Conservation (phyloP, 2,888 invertebrate genomes). For the Sepiola atlantica region DNA sequence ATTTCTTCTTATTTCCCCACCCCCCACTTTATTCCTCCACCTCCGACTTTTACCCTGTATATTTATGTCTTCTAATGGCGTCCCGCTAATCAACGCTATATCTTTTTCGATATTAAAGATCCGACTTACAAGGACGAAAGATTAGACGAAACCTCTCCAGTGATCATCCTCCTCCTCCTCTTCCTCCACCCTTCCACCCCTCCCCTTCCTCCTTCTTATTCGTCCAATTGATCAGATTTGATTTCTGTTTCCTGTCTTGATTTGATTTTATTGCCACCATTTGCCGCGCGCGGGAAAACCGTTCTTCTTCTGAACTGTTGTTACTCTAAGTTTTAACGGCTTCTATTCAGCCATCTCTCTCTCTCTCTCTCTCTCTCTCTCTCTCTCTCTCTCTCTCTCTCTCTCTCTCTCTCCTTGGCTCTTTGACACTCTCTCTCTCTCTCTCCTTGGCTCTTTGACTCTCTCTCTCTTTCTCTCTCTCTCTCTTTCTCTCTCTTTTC, state of each 20-base stretch:
- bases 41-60: neutral
- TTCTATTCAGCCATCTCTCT: neutral
- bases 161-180: neutral
- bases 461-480: too few relatives aligned
- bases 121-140: neutral
- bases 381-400: neutral
- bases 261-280: neutral
- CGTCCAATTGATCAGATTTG: neutral
- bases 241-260: neutral
- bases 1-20: neutral
- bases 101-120: neutral
- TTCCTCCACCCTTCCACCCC: too few relatives aligned
- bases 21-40: neutral
- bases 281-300: neutral
- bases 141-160: neutral
- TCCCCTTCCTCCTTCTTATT: too few relatives aligned
- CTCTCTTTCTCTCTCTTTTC: too few relatives aligned
- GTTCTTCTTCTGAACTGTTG: neutral
- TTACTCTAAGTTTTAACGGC: neutral
- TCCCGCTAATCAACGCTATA: neutral
- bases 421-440: too few relatives aligned
- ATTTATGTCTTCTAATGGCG: slow-evolving; percentile 2
- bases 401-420: neutral
- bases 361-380: neutral
- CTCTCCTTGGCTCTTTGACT: too few relatives aligned